Percentiles rank a stretch among this genome's conserved stretches.
phyloP scores from a whole-genome alignment of 2,113 vertebrate species.

The Leptosomus discolor region DNA sequence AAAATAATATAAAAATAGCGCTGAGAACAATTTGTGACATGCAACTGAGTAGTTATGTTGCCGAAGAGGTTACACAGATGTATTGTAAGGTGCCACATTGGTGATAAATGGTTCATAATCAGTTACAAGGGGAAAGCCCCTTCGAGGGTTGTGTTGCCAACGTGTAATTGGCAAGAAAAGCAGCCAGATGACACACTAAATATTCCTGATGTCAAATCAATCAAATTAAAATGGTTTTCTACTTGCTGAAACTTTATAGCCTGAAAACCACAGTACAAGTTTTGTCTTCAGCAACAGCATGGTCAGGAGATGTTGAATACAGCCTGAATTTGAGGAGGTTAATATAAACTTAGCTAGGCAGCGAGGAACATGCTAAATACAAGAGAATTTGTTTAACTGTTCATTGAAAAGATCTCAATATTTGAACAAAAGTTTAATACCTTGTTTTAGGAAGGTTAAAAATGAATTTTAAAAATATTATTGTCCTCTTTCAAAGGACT shows the following conservation, averaged over 20 bases:
- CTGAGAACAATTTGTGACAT: not conserved
- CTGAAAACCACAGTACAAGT: not conserved
- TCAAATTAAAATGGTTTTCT: not conserved
- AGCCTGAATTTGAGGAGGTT: not conserved
- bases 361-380: not conserved
- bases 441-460: not conserved
- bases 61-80: not conserved
- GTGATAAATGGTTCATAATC: not conserved
- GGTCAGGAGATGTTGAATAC: not conserved
- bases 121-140: rapidly evolving
- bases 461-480: not conserved
- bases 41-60: not conserved
- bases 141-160: not conserved
- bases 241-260: not conserved
- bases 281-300: not conserved
- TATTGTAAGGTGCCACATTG: not conserved
- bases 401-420: not conserved
- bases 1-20: not conserved
- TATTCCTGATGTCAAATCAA: not conserved
- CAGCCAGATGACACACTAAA: not conserved
- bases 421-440: not conserved
- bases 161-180: not conserved
- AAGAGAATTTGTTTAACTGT: not conserved
- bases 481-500: not conserved
- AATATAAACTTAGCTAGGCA: not conserved